Base-by-base conservation (phyloP, 1,140 invertebrate species). In the Centruroides sculpturatus region DNA sequence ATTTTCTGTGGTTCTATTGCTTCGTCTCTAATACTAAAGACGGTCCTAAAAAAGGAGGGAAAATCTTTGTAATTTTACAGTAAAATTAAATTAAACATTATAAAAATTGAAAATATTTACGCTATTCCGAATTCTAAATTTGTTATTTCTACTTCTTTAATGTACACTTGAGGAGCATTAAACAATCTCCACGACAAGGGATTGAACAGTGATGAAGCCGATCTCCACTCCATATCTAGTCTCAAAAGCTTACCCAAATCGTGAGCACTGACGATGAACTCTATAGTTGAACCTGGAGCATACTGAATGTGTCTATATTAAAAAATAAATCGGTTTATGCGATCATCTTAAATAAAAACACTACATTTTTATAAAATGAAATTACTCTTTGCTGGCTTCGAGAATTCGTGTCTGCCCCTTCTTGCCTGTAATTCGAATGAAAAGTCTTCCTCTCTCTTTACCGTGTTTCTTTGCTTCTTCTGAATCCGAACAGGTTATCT, bases 151-250 rank as follows among this genome's bases (percentile, higher is more conserved):
- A 72, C 53, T 5, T 65, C 59, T 51, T 68, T 64, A 35, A 73
- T 59, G 36, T 67, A 67, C 9, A 72, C 56, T 13, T 80, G 81
- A 57, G 87, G 84, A 0, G 58, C 50, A 10, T 63, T 59, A 8
- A 89, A 72, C 5, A 89, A 71, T 59, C 87, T 76, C 87, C 87
- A 90, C 0, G 86, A 89, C 49, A 90, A 78, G 0, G 87, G 86
- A 72, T 89, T 90, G 61, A 89, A 80, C 8, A 87, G 69, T 57
- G 81, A 87, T 7, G 63, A 59, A 1, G 61, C 41, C 2, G 82
- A 83, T 61, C 84, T 80, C 86, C 86, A 90, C 64, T 83, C 79
- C 1, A 90, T 78, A 62, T 84, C 80, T 1, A 83, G 81, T 7
- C 81, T 74, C 69, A 73, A 72, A 2, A 86, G 79, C 53, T 80